Base-by-base conservation (phyloP, 2,113 vertebrate genomes). In the Carollia perspicillata region DNA sequence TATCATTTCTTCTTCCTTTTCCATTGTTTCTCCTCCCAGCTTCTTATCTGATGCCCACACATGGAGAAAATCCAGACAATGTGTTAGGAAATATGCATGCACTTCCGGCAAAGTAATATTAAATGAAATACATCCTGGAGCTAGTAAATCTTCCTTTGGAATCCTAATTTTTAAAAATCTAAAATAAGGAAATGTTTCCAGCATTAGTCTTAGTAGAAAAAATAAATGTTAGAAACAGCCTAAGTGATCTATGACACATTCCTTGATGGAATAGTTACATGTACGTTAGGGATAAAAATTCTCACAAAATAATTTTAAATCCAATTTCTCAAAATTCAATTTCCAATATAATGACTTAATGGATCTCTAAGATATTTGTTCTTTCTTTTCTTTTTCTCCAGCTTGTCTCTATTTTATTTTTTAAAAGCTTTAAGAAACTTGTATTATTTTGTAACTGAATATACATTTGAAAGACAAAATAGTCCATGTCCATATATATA, bases 271-370 rank as follows among this genome's bases (percentile, higher is more conserved):
- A 79, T 77, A 53, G 6, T 58, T 22, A 75, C 7, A 75, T 51
- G 51, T 42, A 84, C 18, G 92, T 92, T 80, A 84, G 72, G 95
- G 58, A 89, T 89, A 51, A 89, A 95, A 93, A 68, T 69, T 83
- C 55, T 91, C 68, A 83, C 23, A 23, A 89, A 95, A 95, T 60
- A 53, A 85, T 23, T 30, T 68, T 84, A 85, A 53, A 16, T 53
- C 33, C 28, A 83, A 79, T 55, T 89, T 42, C 49, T 87, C 28
- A 92, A 95, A 95, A 79, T 96, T 84, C 55, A 87, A 47, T 94
- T 96, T 84, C 75, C 51, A 90, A 33, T 92, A 51, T 37, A 18
- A 96, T 87, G 26, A 92, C 30, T 66, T 83, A 60, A 47, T 87
- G n/a, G 53, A 79, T 65, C 23, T 75, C 35, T 47, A 55, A 47